Base-by-base conservation (phyloP, 2,113 vertebrate genomes). In the Callipepla californica region DNA sequence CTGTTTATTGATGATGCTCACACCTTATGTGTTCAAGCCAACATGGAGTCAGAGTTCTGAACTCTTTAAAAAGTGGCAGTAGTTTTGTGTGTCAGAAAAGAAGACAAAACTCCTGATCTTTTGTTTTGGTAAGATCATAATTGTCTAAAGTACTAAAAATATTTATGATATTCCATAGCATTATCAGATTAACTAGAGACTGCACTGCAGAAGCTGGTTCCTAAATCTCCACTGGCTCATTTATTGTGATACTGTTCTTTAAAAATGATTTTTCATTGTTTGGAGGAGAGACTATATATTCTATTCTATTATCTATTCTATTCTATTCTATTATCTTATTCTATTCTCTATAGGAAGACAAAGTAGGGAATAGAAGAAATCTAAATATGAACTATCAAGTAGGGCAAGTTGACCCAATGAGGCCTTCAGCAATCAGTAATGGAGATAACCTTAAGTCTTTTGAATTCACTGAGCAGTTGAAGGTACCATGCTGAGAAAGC, bases 371-470 rank as follows among this genome's bases (percentile, higher is more conserved):
- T 15, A 58, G 61, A 21, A 6, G 26, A 26, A 44, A 78, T 88
- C 7, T 82, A 90, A 85, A 26, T 84, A 59, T 90, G 74, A 94
- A 28, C 47, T 57, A 86, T 95, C 82, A 88, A 93, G 89, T 86
- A 94, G 58, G 42, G 61, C 82, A 89, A 95, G 94, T 97, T 98
- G 97, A 96, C 97, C 97, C 97, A 98, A 98, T 95, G 94, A 98
- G 80, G 45, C 51, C 78, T 97, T 92, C 89, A 96, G 85, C 83
- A 96, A 50, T 13, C 96, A 97, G 90, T 97, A 97, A 95, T 96
- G 94, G 92, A 96, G 57, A 94, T 77, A 94, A 80, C 82, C 96
- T 97, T 96, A 97, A 95, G 85, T 89, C 66, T 97, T 96, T 91
- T 95, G 80, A 98, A 93, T 97, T 97, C 93, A 94, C 86, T 96